These are phyloP conservation scores for Lota lota DNA, from an alignment of 2,113 vertebrate species.

Conservation along the genomic window DNA sequence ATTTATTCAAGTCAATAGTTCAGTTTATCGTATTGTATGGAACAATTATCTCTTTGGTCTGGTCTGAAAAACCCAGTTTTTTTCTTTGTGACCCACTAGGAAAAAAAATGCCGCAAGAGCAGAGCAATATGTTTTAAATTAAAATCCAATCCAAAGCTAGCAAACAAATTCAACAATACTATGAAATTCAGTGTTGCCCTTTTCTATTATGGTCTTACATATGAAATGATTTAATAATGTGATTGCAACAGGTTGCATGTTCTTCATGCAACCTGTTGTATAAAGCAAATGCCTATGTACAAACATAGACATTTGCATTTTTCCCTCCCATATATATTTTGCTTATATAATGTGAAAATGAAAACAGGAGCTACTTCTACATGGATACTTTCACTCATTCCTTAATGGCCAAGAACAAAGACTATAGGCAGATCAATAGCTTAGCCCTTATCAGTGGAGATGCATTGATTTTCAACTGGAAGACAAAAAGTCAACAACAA, in stretches of 20 bases:
- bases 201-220: too few species aligned
- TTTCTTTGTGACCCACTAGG: too few species aligned
- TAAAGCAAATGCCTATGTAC: too few species aligned
- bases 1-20: too few species aligned
- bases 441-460: slow-evolving; percentile 53
- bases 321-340: not conserved
- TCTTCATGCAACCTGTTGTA: slow-evolving; percentile 15
- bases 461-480: slow-evolving; percentile 55
- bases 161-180: too few species aligned
- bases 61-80: too few species aligned
- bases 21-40: too few species aligned
- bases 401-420: slow-evolving; percentile 66
- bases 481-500: slow-evolving; percentile 17
- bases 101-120: not conserved
- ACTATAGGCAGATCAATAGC: slow-evolving; percentile 60
- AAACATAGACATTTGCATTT: too few species aligned
- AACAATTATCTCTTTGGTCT: too few species aligned
- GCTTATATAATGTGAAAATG: slow-evolving; percentile 5
- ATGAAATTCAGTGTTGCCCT: too few species aligned
- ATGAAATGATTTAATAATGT: too few species aligned
- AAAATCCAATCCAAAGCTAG: not conserved
- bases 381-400: slow-evolving; percentile 52
- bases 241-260: too few species aligned
- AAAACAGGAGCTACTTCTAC: slow-evolving; percentile 29
- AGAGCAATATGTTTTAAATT: not conserved